Evolutionary conservation across 2,113 vertebrate genomes (phyloP).

Genomic region (Sinocyclocheilus anophthalmus): DNA sequence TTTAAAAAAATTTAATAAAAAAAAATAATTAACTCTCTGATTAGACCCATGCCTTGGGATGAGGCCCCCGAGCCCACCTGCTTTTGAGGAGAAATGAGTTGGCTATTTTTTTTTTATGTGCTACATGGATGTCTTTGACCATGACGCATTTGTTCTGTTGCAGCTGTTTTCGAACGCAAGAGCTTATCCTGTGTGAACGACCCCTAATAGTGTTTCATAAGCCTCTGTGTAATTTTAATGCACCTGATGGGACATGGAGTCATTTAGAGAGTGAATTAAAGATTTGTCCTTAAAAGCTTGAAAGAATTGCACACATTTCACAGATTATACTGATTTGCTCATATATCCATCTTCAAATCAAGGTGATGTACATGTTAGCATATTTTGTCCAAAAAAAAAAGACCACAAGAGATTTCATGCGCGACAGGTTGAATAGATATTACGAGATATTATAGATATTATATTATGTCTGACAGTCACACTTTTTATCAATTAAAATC

Average conservation of each 20-base stretch:
- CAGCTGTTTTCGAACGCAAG: background rate
- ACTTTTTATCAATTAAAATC: background rate
- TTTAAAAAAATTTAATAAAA: too few relatives aligned
- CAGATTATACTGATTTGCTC: background rate
- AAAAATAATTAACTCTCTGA: background rate
- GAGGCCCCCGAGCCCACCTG: slow-evolving; percentile 12
- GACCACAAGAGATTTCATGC: background rate
- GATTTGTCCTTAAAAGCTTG: background rate
- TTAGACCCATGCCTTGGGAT: slow-evolving; percentile 22
- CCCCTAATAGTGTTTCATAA: slow-evolving; percentile 20
- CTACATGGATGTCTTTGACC: background rate
- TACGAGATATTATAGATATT: too few relatives aligned
- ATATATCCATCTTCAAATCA: background rate
- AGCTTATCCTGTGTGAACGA: background rate
- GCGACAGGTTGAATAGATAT: background rate
- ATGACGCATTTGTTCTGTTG: background rate
- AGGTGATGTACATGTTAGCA: background rate
- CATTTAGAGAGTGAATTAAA: slow-evolving; percentile 28
- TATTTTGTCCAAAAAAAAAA: background rate
- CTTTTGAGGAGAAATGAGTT: background rate
- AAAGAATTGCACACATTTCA: background rate
- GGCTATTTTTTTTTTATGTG: background rate
- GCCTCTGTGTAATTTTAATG: slow-evolving; percentile 12
- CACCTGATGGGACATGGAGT: slow-evolving; percentile 26
- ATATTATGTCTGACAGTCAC: background rate